Percentiles rank a stretch among this genome's conserved stretches.
phyloP scores from a whole-genome alignment of 2,113 vertebrate genomes.

The Motacilla tschutschensis region DNA sequence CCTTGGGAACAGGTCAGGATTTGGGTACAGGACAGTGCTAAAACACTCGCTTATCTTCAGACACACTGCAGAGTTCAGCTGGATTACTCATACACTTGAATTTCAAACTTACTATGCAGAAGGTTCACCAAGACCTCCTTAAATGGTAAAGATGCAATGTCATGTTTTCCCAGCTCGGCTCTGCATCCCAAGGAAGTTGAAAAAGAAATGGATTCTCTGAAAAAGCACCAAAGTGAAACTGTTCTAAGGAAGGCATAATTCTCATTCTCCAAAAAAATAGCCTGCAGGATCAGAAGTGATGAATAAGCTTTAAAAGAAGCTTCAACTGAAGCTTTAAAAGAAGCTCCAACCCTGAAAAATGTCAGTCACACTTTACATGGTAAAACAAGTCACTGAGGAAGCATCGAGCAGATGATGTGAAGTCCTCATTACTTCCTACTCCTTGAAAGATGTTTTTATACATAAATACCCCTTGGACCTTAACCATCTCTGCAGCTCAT shows the following conservation, averaged over 20 bases:
- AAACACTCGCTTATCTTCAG: not conserved
- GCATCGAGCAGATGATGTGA: accelerated
- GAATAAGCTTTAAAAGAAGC: not conserved
- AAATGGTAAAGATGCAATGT: conserved; percentile 44
- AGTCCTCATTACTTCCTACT: not conserved
- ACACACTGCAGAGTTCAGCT: not conserved
- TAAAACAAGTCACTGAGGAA: not conserved
- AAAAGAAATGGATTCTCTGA: not conserved
- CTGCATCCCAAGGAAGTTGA: not conserved
- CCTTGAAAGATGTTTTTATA: not conserved
- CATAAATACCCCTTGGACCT: not conserved
- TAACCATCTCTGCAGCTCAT: not conserved
- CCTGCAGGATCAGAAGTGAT: not conserved
- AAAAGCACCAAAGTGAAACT: not conserved
- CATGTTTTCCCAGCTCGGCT: not conserved
- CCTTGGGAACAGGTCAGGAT: not conserved
- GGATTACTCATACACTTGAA: conserved; percentile 48
- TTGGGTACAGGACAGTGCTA: not conserved
- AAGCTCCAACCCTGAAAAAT: not conserved
- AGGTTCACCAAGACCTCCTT: conserved; percentile 32
- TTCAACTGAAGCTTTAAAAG: not conserved
- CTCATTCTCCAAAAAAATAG: not conserved
- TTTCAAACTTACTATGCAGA: conserved; percentile 21
- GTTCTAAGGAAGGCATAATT: not conserved
- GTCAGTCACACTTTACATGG: not conserved